These are phyloP conservation scores for Erebia epiphron DNA, from an alignment of 2,888 invertebrate species.

Conservation along the genomic window DNA sequence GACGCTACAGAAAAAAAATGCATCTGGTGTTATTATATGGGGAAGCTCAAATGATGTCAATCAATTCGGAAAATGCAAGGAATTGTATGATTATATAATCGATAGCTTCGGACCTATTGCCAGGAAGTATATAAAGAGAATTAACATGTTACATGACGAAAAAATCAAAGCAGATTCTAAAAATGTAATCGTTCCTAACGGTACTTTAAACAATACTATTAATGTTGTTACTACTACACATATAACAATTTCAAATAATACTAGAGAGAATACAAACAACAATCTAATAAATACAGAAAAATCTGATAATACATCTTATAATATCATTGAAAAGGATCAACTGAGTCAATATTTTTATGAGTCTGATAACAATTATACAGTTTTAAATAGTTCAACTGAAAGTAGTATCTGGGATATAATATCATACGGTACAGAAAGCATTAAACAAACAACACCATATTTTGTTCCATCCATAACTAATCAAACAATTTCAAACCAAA, in stretches of 20 bases:
- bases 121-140: conserved; percentile 60
- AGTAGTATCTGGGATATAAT: neutral
- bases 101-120: conserved; percentile 84
- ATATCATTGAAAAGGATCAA: neutral
- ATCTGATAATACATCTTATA: neutral
- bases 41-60: conserved; percentile 89
- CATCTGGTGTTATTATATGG: conserved; percentile 88
- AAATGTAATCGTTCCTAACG: neutral
- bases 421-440: neutral
- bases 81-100: conserved; percentile 83
- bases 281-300: neutral
- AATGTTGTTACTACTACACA: neutral
- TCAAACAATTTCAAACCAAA: neutral
- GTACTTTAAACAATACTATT: neutral
- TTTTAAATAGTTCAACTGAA: neutral
- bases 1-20: conserved; percentile 80
- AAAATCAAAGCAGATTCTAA: neutral
- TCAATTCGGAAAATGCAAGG: conserved; percentile 83
- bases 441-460: neutral
- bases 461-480: neutral
- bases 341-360: neutral
- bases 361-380: neutral
- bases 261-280: neutral
- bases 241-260: neutral
- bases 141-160: conserved; percentile 31